phyloP scores from a whole-genome alignment of 1,140 invertebrate species.

The Sinella curviseta region DNA sequence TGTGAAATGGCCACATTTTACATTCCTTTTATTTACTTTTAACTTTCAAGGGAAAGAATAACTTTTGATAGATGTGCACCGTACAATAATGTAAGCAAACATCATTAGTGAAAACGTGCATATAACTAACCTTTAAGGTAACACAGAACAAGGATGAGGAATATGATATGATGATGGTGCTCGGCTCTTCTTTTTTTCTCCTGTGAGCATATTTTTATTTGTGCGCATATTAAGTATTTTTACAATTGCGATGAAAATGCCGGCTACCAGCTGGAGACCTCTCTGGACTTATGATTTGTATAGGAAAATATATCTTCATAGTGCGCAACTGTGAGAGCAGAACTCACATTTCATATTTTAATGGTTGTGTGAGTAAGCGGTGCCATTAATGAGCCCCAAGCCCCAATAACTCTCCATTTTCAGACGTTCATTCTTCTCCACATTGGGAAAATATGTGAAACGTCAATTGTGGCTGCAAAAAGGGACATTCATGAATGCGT shows the following conservation, averaged over 20 bases:
- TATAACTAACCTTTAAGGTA: background rate
- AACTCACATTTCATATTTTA: no score
- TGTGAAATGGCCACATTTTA: background rate
- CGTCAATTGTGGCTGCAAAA: no score
- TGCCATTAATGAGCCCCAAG: no score
- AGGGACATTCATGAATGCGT: no score
- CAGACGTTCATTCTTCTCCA: no score
- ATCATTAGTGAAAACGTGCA: slow-evolving; percentile 13
- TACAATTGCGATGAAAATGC: background rate
- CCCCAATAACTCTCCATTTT: no score
- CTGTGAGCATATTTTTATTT: slow-evolving; percentile 7
- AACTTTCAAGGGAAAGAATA: background rate
- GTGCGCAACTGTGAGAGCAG: no score
- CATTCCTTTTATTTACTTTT: background rate
- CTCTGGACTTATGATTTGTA: no score
- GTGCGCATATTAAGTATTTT: background rate
- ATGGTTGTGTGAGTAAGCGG: no score
- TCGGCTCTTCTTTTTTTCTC: background rate
- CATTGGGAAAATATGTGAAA: no score
- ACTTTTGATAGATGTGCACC: background rate
- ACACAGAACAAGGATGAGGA: background rate
- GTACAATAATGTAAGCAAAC: background rate
- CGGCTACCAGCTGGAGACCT: slow-evolving; percentile 21
- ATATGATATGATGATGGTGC: background rate
- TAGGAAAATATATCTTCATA: background rate